Conservation (phyloP, 2,797 vertebrate genomes). For the Cetoscarus ocellatus region DNA sequence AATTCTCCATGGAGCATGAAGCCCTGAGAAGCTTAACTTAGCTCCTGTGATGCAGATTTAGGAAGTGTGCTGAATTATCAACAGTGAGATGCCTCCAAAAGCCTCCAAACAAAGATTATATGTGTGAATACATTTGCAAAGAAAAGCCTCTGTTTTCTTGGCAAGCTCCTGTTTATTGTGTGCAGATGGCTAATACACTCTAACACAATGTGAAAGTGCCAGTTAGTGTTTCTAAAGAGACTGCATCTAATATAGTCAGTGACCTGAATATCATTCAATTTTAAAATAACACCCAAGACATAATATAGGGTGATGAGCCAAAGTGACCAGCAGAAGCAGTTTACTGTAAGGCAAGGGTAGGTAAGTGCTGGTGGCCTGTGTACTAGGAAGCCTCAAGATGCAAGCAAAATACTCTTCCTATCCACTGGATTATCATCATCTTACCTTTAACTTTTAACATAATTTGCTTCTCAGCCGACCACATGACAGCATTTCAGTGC, state of each 20-base stretch:
- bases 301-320: not conserved
- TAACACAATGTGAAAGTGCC: not conserved
- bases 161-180: not conserved
- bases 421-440: too few species aligned
- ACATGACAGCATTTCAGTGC: too few species aligned
- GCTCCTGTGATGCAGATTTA: not conserved
- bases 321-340: too few species aligned
- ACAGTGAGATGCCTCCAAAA: not conserved
- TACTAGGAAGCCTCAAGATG: too few species aligned
- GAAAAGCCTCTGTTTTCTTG: too few species aligned
- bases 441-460: too few species aligned
- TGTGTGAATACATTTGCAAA: conserved; percentile 9
- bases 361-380: too few species aligned
- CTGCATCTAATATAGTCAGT: not conserved
- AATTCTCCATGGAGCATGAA: conserved; percentile 4
- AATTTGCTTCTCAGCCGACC: too few species aligned
- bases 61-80: not conserved
- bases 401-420: too few species aligned
- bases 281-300: not conserved
- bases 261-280: not conserved
- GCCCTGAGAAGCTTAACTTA: conserved; percentile 10
- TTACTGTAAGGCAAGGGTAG: too few species aligned
- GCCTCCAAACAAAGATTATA: not conserved
- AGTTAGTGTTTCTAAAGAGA: not conserved
- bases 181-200: not conserved